Evolutionary conservation across 2,113 vertebrate species (phyloP), one percentile per base, ranked within the genome.

Genomic region (Pelecanus crispus): DNA sequence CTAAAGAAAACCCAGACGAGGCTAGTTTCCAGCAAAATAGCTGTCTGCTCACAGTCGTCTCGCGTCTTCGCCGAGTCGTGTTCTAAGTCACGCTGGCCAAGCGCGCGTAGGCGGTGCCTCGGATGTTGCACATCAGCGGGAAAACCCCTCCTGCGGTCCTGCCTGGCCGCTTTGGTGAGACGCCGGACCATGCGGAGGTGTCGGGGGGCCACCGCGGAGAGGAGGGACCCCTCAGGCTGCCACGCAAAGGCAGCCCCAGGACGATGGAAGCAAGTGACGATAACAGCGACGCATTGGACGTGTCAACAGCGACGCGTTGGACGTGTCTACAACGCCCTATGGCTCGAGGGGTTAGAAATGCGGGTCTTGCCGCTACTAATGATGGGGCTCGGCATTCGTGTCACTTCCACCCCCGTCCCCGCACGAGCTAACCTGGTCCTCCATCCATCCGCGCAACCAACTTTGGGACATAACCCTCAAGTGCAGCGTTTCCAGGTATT

Each of bases 11-110:
- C 31, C 65, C 47, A 66, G 50, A 44, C 3, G 28, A 52, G 75
- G 45, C 55, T 13, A 1, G 10, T 45, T 86, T 38, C 81, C 71
- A 53, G 11, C 56, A 4, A 26, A 85, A 29, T 4, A 44, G 53
- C 66, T 22, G 22, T 55, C 38, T 74, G 25, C 16, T 29, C 47
- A 9, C 42, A 10, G 42, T 8, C 29, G 11, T 6, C 44, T 20
- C 4, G 31, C 36, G 2, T 9, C 49, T 59, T 38, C 7, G 1
- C 50, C 0, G 7, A 2, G 42, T 4, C 8, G 9, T 7, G 3
- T 2, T 15, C 11, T 3, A 20, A 21, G 38, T 26, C 31, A 4
- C 11, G 49, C 38, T 3, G 42, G 22, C 36, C 2, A 10, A 13
- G 49, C 3, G 1, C 4, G 10, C 3, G 15, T 8, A 6, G 16